Conservation (phyloP, 2,888 invertebrate genomes). For the Chirona hameri region DNA sequence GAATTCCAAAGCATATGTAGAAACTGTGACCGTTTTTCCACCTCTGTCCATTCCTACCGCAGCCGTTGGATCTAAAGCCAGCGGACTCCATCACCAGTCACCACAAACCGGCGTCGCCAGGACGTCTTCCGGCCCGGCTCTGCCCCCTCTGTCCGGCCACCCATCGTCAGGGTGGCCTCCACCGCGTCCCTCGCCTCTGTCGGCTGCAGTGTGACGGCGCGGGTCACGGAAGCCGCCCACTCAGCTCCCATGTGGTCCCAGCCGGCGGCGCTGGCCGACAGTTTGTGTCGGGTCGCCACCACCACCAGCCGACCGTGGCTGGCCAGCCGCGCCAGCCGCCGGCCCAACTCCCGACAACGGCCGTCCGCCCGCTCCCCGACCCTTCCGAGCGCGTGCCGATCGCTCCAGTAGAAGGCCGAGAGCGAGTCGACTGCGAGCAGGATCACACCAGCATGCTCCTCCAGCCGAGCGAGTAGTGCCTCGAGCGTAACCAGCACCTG, state of each 20-base stretch:
- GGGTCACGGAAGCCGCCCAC: background rate
- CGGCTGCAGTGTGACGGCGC: background rate
- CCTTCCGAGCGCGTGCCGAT: background rate
- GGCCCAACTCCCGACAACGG: background rate
- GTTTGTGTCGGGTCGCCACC: background rate
- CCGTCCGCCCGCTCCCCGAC: background rate
- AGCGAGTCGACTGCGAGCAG: conserved; percentile 13
- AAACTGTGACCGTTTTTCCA: no score
- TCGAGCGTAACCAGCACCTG: conserved; percentile 1
- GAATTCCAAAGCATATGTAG: no score
- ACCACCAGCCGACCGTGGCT: background rate
- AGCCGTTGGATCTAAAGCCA: background rate
- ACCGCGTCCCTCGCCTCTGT: background rate
- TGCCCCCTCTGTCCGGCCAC: background rate
- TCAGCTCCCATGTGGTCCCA: conserved; percentile 9
- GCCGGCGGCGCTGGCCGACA: background rate
- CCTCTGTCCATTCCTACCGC: no score
- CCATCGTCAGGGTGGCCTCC: background rate
- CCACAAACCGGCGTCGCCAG: background rate
- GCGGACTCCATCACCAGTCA: background rate
- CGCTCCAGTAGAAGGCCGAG: conserved; percentile 14
- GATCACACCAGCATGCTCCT: background rate
- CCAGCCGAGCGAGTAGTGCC: background rate
- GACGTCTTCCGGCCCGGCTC: background rate
- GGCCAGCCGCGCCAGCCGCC: background rate